These are phyloP conservation scores for Sturmia bella DNA, from an alignment of 2,888 invertebrate genomes.

Conservation along the genomic window DNA sequence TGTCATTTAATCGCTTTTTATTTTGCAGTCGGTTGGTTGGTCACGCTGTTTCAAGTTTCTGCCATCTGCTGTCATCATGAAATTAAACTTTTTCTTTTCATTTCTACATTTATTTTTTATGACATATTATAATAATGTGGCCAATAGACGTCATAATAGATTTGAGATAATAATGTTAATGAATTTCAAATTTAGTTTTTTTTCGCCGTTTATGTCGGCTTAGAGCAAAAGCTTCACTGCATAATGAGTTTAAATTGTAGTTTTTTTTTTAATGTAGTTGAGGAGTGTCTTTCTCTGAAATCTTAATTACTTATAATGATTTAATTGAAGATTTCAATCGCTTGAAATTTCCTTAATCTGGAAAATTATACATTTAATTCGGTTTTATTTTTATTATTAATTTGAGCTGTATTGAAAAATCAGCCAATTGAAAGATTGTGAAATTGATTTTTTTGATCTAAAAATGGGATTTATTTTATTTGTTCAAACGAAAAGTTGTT, in stretches of 20 bases:
- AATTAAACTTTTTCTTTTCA: conserved; percentile 50
- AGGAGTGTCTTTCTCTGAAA: conserved; percentile 43
- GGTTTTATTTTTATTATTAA: too few species aligned
- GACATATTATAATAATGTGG: conserved; percentile 52
- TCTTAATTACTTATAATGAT: conserved; percentile 45
- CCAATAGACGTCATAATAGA: conserved; percentile 63
- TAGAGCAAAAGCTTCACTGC: conserved; percentile 15
- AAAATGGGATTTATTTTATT: neutral
- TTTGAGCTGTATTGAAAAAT: neutral
- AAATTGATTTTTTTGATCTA: neutral
- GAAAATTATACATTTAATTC: too few species aligned
- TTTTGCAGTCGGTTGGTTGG: too few species aligned
- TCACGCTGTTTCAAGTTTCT: conserved; percentile 5
- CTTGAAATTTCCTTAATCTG: conserved; percentile 27
- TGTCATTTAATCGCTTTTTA: too few species aligned
- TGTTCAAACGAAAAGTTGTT: conserved; percentile 1
- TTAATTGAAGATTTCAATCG: conserved; percentile 46
- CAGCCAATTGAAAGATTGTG: neutral
- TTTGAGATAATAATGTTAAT: conserved; percentile 58
- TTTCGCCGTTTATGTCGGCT: conserved; percentile 5
- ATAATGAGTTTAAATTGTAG: conserved; percentile 14
- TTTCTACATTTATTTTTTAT: conserved; percentile 48
- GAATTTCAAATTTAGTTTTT: conserved; percentile 30
- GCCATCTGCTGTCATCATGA: conserved; percentile 25
- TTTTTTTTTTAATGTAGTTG: neutral